These are phyloP conservation scores for Amblyjoppa fuscipennis DNA, from an alignment of 2,888 invertebrate genomes.

Conservation along the genomic window DNA sequence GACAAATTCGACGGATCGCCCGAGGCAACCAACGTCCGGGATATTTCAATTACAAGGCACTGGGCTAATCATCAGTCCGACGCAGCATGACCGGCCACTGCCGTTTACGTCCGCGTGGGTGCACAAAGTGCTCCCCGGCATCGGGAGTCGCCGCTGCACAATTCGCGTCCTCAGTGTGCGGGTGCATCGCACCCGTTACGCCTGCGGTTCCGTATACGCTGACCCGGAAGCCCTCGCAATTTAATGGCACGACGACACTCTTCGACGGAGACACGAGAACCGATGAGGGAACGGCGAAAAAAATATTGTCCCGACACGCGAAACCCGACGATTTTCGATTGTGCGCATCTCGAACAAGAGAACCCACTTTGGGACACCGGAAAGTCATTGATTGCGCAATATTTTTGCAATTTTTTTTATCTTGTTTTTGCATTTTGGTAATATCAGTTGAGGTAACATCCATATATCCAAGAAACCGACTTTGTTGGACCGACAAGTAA, in stretches of 20 bases:
- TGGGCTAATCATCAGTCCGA: constrained; percentile 77
- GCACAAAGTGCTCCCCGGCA: constrained; percentile 64
- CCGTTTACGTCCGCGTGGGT: constrained; percentile 71
- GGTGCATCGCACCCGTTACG: constrained; percentile 10
- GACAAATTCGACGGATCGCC: constrained; percentile 22
- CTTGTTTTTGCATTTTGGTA: too few relatives aligned
- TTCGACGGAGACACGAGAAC: neutral
- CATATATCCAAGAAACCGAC: too few relatives aligned
- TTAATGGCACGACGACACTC: neutral
- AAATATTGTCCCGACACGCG: neutral
- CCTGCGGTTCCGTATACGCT: neutral
- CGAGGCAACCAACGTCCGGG: constrained; percentile 65
- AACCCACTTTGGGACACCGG: neutral
- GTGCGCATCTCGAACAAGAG: neutral
- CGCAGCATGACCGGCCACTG: constrained; percentile 70
- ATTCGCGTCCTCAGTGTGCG: constrained; percentile 9
- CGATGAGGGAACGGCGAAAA: neutral
- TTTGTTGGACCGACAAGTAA: too few relatives aligned
- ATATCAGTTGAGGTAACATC: too few relatives aligned
- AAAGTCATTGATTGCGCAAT: neutral
- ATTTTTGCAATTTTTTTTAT: too few relatives aligned
- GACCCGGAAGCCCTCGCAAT: neutral
- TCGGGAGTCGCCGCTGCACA: constrained; percentile 56
- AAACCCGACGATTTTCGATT: neutral
- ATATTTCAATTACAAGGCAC: constrained; percentile 73